Percentiles rank a stretch among this genome's conserved stretches.
phyloP scores from a whole-genome alignment of 2,797 vertebrate genomes.

The Macropus fuliginosus region DNA sequence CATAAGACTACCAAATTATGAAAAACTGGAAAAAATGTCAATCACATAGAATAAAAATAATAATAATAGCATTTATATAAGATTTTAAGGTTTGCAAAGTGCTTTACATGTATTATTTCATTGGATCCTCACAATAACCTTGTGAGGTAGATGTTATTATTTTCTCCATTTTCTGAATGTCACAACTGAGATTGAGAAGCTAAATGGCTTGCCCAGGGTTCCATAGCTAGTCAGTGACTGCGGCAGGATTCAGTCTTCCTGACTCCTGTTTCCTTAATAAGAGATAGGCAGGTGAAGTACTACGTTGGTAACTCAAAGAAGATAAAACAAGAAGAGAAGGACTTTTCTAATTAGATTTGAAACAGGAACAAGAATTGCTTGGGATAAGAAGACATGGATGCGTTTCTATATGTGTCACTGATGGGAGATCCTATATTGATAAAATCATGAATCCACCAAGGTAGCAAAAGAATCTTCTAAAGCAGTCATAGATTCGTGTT shows the following conservation, averaged over 20 bases:
- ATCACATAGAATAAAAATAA: not conserved
- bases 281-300: not conserved
- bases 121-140: not conserved
- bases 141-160: not conserved
- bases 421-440: not conserved
- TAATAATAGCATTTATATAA: not conserved
- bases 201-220: not conserved
- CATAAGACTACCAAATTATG: not conserved
- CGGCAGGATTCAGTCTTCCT: not conserved
- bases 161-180: not conserved
- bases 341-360: not conserved
- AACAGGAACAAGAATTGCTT: no score
- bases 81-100: not conserved
- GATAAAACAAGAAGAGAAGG: not conserved
- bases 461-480: constrained; percentile 19
- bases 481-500: constrained; percentile 56
- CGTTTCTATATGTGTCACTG: not conserved
- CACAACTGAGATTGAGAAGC: not conserved
- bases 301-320: not conserved
- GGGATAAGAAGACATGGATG: not conserved
- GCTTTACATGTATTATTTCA: not conserved
- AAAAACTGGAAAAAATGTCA: not conserved
- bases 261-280: not conserved
- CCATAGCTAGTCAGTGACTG: not conserved
- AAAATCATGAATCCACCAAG: not conserved